Conservation (phyloP, 2,797 vertebrate genomes). For the Eulemur albifrons region DNA sequence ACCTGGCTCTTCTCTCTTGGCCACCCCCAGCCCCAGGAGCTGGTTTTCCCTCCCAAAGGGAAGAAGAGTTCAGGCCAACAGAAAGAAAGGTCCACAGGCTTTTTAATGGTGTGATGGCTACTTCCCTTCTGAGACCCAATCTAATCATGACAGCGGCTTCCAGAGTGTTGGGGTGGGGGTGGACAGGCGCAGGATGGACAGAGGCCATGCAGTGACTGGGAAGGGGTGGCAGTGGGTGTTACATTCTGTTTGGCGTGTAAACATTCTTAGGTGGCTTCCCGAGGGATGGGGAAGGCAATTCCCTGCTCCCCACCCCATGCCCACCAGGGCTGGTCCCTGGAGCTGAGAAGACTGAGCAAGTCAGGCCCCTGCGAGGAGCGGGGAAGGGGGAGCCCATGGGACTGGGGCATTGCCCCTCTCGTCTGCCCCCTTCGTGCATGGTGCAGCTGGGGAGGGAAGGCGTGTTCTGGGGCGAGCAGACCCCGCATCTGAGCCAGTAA, state of each 20-base stretch:
- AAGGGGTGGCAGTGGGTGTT: constrained; percentile 66
- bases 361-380: constrained; percentile 1
- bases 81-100: constrained; percentile 88
- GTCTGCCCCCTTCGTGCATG: not conserved
- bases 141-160: constrained; percentile 82
- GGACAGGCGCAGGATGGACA: constrained; percentile 68
- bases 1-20: not conserved
- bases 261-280: constrained; percentile 87
- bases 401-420: not conserved
- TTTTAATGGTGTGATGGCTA: constrained; percentile 89
- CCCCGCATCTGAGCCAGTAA: constrained; percentile 40
- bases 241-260: constrained; percentile 91
- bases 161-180: constrained; percentile 27
- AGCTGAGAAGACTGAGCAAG: constrained; percentile 52
- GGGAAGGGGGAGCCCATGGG: not conserved
- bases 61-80: constrained; percentile 78
- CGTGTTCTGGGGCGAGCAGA: not conserved
- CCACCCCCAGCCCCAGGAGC: not conserved
- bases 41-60: constrained; percentile 35
- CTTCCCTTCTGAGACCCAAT: constrained; percentile 84
- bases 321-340: constrained; percentile 27
- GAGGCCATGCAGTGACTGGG: constrained; percentile 85
- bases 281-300: constrained; percentile 38
- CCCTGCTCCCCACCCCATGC: not conserved
- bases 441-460: constrained; percentile 11